These are phyloP conservation scores for Chauna torquata DNA, from an alignment of 2,113 vertebrate species.

Conservation along the genomic window DNA sequence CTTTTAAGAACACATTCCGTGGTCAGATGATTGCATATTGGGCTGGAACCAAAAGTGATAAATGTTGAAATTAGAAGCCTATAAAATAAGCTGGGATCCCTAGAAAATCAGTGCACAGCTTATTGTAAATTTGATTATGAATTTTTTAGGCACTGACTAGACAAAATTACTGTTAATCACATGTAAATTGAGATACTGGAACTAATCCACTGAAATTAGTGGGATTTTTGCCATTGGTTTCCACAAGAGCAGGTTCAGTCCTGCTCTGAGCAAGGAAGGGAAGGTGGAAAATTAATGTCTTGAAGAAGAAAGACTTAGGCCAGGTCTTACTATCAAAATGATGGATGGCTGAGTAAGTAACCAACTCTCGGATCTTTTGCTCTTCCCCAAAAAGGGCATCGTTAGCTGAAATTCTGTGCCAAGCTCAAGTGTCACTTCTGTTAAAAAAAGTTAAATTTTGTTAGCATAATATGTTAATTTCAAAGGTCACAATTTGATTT, in stretches of 20 bases:
- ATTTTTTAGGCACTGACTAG: conserved; percentile 60
- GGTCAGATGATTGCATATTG: conserved; percentile 53
- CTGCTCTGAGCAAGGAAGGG: neutral
- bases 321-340: conserved; percentile 45
- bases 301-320: conserved; percentile 26
- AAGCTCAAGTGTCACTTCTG: neutral
- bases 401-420: conserved; percentile 22
- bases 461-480: neutral
- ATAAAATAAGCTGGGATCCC: conserved; percentile 52
- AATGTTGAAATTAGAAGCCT: conserved; percentile 47
- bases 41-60: conserved; percentile 55
- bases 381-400: neutral
- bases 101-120: conserved; percentile 37
- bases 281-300: conserved; percentile 32
- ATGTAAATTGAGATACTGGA: conserved; percentile 67
- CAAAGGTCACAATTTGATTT: neutral
- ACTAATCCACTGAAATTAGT: conserved; percentile 66
- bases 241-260: neutral
- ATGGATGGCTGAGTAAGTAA: conserved; percentile 17
- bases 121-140: conserved; percentile 71
- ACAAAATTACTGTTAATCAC: conserved; percentile 64
- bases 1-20: conserved; percentile 47
- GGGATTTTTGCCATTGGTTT: conserved; percentile 56
- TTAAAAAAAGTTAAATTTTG: neutral
- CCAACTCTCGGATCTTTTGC: neutral